Conservation (phyloP, 2,888 invertebrate species). For the Ptychoptera contaminata region DNA sequence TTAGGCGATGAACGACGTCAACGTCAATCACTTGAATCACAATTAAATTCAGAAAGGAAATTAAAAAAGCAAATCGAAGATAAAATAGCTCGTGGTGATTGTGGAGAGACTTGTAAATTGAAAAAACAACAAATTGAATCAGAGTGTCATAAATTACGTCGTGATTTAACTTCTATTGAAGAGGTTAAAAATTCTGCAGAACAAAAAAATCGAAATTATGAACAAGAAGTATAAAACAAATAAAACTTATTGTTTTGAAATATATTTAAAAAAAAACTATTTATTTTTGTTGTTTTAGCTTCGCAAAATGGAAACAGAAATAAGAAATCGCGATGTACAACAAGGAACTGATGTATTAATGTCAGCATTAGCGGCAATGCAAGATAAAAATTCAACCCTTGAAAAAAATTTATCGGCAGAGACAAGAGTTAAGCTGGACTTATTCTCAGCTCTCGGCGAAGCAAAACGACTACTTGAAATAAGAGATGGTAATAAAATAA, state of each 20-base stretch:
- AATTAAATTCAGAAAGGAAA: slow-evolving; percentile 56
- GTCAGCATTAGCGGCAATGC: slow-evolving; percentile 64
- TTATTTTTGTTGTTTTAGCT: slow-evolving; percentile 16
- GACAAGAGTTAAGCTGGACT: slow-evolving; percentile 93
- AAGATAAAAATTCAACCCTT: slow-evolving; percentile 81
- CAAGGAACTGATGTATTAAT: slow-evolving; percentile 58
- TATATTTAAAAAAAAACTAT: slow-evolving; percentile 9
- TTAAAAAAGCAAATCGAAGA: slow-evolving; percentile 40
- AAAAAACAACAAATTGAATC: slow-evolving; percentile 50
- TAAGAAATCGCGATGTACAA: slow-evolving; percentile 27
- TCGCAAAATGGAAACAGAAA: slow-evolving; percentile 26
- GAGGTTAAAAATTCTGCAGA: slow-evolving; percentile 39
- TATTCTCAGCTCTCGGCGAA: slow-evolving; percentile 93
- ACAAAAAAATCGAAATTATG: slow-evolving; percentile 27
- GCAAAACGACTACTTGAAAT: slow-evolving; percentile 81
- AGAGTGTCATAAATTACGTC: slow-evolving; percentile 47
- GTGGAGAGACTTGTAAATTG: slow-evolving; percentile 48
- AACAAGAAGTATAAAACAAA: slow-evolving; percentile 23
- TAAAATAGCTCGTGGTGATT: slow-evolving; percentile 39
- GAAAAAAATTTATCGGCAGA: slow-evolving; percentile 91
- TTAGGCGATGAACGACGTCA: slow-evolving; percentile 68
- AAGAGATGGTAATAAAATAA: slow-evolving; percentile 71
- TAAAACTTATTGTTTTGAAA: background rate
- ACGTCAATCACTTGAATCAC: slow-evolving; percentile 55
- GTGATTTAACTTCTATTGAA: slow-evolving; percentile 48